These are phyloP conservation scores for Brachionus asplanchnoidis DNA, from an alignment of 1,140 invertebrate species.

Conservation along the genomic window DNA sequence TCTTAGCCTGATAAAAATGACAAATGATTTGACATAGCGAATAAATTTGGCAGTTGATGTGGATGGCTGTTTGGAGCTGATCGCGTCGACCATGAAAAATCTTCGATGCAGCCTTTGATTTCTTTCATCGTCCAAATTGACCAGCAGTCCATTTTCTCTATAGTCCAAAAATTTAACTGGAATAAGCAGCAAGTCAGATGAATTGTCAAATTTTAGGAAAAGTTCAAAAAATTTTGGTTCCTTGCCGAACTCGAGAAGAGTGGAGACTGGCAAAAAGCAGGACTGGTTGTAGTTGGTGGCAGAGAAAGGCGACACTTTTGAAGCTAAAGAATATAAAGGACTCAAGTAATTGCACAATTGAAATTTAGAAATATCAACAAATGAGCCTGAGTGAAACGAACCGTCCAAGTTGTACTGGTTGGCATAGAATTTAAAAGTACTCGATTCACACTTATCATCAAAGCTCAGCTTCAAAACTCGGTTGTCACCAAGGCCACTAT, in stretches of 20 bases:
- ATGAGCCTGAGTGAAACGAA: constrained; percentile 44
- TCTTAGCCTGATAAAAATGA: constrained; percentile 38
- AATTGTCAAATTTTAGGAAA: constrained; percentile 59
- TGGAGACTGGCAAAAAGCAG: constrained; percentile 57
- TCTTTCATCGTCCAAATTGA: constrained; percentile 48
- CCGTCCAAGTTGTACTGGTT: constrained; percentile 48
- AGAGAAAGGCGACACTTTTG: constrained; percentile 59
- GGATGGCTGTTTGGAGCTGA: constrained; percentile 53
- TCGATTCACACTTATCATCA: constrained; percentile 53
- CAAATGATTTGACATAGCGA: constrained; percentile 52
- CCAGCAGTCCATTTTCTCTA: constrained; percentile 46
- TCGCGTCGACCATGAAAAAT: constrained; percentile 63
- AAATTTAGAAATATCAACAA: constrained; percentile 45
- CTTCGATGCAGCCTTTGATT: constrained; percentile 64
- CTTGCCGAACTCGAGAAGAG: constrained; percentile 55
- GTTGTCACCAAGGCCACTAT: constrained; percentile 53
- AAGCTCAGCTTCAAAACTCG: constrained; percentile 45
- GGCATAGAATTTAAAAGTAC: constrained; percentile 56
- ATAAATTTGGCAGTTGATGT: constrained; percentile 44
- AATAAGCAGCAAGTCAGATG: constrained; percentile 59
- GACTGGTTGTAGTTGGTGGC: constrained; percentile 57
- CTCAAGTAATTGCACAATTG: constrained; percentile 51
- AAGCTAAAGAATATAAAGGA: constrained; percentile 53
- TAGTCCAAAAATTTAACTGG: constrained; percentile 59
- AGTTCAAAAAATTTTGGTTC: constrained; percentile 60